Evolutionary conservation across 2,888 invertebrate genomes (phyloP).

Genomic region (Drosophila mimetica): DNA sequence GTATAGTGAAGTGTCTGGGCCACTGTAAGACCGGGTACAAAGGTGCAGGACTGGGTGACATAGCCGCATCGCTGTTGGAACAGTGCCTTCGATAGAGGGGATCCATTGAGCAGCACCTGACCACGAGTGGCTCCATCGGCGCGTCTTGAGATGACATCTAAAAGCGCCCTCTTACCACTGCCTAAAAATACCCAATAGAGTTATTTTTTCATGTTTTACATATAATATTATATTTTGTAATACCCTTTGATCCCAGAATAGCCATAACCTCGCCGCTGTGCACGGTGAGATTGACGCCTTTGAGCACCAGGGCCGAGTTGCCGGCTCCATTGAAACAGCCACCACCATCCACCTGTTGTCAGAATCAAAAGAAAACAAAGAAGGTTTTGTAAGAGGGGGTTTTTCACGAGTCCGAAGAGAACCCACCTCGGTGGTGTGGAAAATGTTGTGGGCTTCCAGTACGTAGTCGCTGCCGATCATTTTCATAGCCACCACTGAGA

Average conservation of each 20-base stretch:
- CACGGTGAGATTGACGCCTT: conserved; percentile 95
- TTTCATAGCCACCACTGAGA: conserved; percentile 78
- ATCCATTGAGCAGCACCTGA: conserved; percentile 94
- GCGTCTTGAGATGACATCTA: conserved; percentile 95
- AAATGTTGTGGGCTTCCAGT: conserved; percentile 94
- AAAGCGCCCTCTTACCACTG: conserved; percentile 96
- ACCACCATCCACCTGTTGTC: conserved; percentile 90
- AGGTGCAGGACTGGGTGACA: conserved; percentile 93
- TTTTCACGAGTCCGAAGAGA: conserved; percentile 1
- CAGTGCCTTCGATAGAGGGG: conserved; percentile 91
- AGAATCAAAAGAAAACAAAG: conserved; percentile 36
- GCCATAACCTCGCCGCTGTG: conserved; percentile 97
- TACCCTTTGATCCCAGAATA: conserved; percentile 95
- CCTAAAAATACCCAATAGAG: conserved; percentile 85
- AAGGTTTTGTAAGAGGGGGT: neutral
- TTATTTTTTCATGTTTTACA: too few relatives aligned
- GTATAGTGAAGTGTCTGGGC: conserved; percentile 93
- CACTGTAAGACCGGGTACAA: conserved; percentile 94
- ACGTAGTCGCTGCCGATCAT: conserved; percentile 94
- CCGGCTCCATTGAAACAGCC: conserved; percentile 91
- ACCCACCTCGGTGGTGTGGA: conserved; percentile 93
- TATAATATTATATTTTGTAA: conserved; percentile 2
- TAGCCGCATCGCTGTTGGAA: conserved; percentile 95
- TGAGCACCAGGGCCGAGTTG: conserved; percentile 93
- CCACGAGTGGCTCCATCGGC: conserved; percentile 93